Evolutionary conservation across 2,113 vertebrate species (phyloP).

Genomic region (Pseudorasbora parva): DNA sequence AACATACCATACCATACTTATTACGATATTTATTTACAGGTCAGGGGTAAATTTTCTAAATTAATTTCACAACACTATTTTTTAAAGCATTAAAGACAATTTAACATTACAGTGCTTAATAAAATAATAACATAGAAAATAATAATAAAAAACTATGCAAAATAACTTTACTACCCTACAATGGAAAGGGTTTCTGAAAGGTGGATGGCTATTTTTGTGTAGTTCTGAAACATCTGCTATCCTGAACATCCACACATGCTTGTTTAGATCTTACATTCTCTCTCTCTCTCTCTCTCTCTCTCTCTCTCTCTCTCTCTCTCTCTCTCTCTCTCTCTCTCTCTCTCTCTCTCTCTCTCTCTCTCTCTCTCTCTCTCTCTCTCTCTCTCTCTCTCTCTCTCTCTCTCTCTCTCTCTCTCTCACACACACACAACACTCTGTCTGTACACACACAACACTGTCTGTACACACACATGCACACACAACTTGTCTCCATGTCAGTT

Average conservation of each 20-base stretch:
- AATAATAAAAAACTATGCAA: not conserved
- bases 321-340: no score
- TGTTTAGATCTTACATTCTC: not conserved
- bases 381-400: no score
- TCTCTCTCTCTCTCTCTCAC: no score
- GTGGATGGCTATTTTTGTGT: not conserved
- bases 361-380: no score
- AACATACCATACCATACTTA: no score
- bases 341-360: no score
- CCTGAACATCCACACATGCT: not conserved
- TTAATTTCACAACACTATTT: not conserved
- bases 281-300: not conserved
- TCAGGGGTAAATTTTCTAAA: not conserved
- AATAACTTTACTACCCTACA: not conserved
- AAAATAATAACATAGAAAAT: not conserved
- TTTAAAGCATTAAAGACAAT: not conserved
- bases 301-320: not conserved
- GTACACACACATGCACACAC: not conserved
- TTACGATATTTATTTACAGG: not conserved
- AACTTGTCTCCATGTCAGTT: slow-evolving; percentile 41
- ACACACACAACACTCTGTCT: no score
- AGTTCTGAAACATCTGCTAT: not conserved
- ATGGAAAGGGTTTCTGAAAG: not conserved
- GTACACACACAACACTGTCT: not conserved
- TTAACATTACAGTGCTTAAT: no score